phyloP scores from a whole-genome alignment of 2,888 invertebrate genomes.

The Cyclophora albipunctata region DNA sequence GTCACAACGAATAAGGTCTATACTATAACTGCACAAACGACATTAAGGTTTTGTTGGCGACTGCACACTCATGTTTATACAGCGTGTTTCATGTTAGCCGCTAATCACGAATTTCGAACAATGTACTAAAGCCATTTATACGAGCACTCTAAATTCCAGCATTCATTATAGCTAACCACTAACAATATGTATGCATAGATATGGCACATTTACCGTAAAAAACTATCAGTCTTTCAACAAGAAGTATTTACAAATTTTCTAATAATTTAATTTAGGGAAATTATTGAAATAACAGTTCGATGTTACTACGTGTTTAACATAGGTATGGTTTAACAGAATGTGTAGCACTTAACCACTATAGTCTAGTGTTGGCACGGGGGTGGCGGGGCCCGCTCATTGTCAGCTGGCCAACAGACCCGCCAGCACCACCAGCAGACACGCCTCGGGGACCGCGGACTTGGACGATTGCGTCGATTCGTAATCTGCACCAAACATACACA shows the following conservation, averaged over 20 bases:
- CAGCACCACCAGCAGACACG: constrained; percentile 32
- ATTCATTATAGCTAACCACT: constrained; percentile 12
- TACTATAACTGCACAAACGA: no score
- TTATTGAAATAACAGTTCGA: constrained; percentile 6
- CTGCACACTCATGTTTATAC: constrained; percentile 1
- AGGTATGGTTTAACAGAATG: constrained; percentile 10
- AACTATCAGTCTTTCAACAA: constrained; percentile 67
- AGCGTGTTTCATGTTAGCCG: constrained; percentile 6
- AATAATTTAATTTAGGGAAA: constrained; percentile 1
- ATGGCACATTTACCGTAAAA: constrained; percentile 65
- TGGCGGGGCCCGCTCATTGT: constrained; percentile 27
- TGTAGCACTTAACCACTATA: constrained; percentile 31
- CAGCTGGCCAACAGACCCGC: constrained; percentile 47
- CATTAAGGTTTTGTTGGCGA: background rate
- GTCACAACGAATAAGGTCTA: no score
- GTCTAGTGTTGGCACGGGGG: constrained; percentile 53
- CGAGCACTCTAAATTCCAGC: constrained; percentile 10
- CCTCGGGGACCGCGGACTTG: constrained; percentile 30
- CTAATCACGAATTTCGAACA: constrained; percentile 18
- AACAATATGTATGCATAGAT: constrained; percentile 38
- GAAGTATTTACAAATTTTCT: constrained; percentile 34
- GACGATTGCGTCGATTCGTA: constrained; percentile 67
- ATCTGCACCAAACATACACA: constrained; percentile 32
- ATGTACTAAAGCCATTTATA: constrained; percentile 20
- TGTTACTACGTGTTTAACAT: constrained; percentile 6